These are phyloP conservation scores for Tetragnatha versicolor DNA, from an alignment of 1,140 invertebrate species.

Conservation along the genomic window DNA sequence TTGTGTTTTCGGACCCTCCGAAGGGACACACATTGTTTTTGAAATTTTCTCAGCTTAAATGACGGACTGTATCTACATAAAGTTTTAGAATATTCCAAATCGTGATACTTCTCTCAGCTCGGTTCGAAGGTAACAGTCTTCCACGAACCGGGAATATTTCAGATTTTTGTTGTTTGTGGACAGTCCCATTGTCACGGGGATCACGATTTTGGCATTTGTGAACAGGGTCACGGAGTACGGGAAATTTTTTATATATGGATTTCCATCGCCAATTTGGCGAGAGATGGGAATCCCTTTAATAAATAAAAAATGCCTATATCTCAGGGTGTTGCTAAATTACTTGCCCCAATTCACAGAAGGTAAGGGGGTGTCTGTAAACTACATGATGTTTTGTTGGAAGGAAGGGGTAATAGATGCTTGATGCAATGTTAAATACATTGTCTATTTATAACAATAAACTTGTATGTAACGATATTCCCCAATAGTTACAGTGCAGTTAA, in stretches of 20 bases:
- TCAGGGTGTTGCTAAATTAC: slow-evolving; percentile 35
- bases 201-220: slow-evolving; percentile 44
- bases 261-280: not conserved
- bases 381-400: not conserved
- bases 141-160: slow-evolving; percentile 19
- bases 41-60: too few species aligned
- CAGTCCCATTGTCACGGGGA: slow-evolving; percentile 34
- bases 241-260: slow-evolving; percentile 15
- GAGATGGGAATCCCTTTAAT: not conserved
- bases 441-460: too few species aligned
- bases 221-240: slow-evolving; percentile 42
- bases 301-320: slow-evolving; percentile 17
- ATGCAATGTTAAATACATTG: too few species aligned
- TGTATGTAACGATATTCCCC: too few species aligned
- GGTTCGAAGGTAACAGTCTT: slow-evolving; percentile 16
- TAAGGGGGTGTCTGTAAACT: slow-evolving; percentile 2
- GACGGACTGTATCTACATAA: slow-evolving; percentile 10
- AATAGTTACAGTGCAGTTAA: too few species aligned
- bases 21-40: too few species aligned
- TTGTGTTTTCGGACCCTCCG: too few species aligned
- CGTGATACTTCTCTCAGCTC: slow-evolving; percentile 7
- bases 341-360: slow-evolving; percentile 40
- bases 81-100: slow-evolving; percentile 22
- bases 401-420: not conserved
- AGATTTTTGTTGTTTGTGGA: not conserved